Conservation (phyloP, 2,888 invertebrate species). For the Dusona sp. region DNA sequence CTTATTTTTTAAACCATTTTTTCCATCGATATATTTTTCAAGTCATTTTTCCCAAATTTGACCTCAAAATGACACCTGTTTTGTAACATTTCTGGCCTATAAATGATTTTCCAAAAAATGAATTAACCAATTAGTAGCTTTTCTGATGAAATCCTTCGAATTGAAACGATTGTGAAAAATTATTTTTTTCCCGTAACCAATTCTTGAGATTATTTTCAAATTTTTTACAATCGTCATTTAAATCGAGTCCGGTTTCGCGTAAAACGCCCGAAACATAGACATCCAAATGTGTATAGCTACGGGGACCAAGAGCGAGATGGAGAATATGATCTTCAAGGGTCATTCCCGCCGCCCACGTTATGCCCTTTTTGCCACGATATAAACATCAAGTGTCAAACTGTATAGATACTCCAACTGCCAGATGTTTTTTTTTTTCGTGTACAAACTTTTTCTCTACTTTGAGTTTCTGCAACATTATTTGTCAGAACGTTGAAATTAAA, state of each 20-base stretch:
- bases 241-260: background rate
- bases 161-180: background rate
- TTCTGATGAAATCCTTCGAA: background rate
- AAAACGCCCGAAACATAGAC: background rate
- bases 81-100: background rate
- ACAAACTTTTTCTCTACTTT: background rate
- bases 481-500: background rate
- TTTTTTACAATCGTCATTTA: background rate
- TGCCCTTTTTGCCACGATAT: constrained; percentile 28
- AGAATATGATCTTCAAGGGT: constrained; percentile 52
- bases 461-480: background rate
- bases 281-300: background rate
- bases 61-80: background rate
- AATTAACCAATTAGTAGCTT: background rate
- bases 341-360: constrained; percentile 59
- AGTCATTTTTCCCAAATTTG: background rate
- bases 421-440: constrained; percentile 16
- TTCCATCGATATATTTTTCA: background rate
- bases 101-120: background rate
- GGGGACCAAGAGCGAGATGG: constrained; percentile 30
- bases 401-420: background rate
- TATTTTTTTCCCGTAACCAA: background rate
- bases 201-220: background rate
- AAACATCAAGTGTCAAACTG: constrained; percentile 10
- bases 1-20: background rate